Conservation (phyloP, 2,797 vertebrate species). For the Gambusia yucatana region DNA sequence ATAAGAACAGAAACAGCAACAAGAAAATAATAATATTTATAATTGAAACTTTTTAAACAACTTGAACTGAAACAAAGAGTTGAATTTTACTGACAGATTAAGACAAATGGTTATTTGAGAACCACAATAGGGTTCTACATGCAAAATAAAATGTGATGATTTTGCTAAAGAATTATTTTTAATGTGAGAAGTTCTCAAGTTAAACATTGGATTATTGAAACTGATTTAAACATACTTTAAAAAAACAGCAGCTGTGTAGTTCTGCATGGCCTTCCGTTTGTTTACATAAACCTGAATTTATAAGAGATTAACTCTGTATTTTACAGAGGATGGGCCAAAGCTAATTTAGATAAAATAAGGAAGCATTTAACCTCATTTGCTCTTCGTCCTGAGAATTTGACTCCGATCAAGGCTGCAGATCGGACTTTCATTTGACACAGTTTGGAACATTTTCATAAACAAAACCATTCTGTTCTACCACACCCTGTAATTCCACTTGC, state of each 20-base stretch:
- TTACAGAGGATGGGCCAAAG: background rate
- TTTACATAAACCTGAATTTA: background rate
- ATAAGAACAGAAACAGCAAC: background rate
- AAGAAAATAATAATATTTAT: background rate
- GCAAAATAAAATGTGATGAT: no score
- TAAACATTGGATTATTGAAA: background rate
- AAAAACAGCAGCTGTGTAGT: background rate
- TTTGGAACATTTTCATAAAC: constrained; percentile 5
- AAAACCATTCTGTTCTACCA: constrained; percentile 1
- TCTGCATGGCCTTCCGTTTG: background rate
- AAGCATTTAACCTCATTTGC: constrained; percentile 1
- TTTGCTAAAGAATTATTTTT: no score
- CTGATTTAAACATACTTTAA: background rate
- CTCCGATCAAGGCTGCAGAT: background rate
- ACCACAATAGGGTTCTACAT: no score
- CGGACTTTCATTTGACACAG: background rate
- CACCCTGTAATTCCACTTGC: background rate
- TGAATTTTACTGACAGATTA: background rate
- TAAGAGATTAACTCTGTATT: background rate
- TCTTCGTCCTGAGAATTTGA: background rate
- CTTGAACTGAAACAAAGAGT: background rate
- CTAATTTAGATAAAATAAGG: background rate
- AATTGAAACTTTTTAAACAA: background rate
- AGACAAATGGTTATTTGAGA: background rate
- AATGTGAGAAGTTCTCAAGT: background rate